Evolutionary conservation across 1,140 invertebrate species (phyloP).

Genomic region (Yoshiicerus persimilis): DNA sequence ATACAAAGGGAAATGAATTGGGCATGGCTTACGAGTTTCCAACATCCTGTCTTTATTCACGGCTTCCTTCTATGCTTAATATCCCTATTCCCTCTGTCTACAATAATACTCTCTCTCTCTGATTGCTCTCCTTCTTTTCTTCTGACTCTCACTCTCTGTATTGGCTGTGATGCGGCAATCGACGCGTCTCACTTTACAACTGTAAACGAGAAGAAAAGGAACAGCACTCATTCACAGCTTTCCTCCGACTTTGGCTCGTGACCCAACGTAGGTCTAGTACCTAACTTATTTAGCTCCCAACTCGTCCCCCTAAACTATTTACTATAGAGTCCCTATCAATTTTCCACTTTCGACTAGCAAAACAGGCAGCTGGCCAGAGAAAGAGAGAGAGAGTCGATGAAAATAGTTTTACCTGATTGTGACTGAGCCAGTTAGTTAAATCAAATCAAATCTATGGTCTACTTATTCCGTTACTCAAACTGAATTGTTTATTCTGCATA

Average conservation of each 20-base stretch:
- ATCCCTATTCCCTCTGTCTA: too few species aligned
- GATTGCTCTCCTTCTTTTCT: too few species aligned
- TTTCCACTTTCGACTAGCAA: too few species aligned
- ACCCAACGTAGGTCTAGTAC: neutral
- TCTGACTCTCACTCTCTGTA: neutral
- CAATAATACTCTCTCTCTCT: neutral
- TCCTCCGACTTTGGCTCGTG: neutral
- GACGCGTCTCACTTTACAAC: neutral
- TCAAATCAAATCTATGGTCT: neutral
- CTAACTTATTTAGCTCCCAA: neutral
- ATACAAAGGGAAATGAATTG: neutral
- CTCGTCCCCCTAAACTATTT: neutral
- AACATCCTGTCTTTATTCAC: neutral
- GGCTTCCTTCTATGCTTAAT: neutral
- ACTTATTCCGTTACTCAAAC: neutral
- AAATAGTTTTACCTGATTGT: conserved; percentile 17
- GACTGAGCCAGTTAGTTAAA: neutral
- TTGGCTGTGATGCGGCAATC: neutral
- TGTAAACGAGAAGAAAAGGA: neutral
- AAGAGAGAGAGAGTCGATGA: neutral
- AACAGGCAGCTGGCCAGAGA: too few species aligned
- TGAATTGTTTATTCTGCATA: neutral
- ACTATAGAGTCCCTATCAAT: too few species aligned
- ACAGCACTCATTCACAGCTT: neutral
- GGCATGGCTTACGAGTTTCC: neutral